Evolutionary conservation across 1,140 invertebrate species (phyloP).

Genomic region (Euwallacea fornicatus): DNA sequence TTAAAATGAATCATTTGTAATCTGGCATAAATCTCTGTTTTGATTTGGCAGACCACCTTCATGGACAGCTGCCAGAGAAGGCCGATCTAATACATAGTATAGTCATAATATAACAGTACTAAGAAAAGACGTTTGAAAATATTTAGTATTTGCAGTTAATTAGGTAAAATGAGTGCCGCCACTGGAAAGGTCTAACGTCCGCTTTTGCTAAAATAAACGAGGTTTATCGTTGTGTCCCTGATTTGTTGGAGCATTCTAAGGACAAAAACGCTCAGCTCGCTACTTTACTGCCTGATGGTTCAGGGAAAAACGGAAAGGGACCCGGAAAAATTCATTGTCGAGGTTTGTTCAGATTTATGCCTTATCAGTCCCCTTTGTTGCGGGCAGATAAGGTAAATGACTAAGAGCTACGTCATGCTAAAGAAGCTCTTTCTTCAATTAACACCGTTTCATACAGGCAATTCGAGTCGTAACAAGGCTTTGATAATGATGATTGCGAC

Average conservation of each 20-base stretch:
- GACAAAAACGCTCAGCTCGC: slow-evolving; percentile 11
- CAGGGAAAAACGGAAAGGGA: slow-evolving; percentile 2
- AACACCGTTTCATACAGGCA: no score
- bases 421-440: no score
- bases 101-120: no score
- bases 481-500: no score
- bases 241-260: slow-evolving; percentile 18
- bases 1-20: no score
- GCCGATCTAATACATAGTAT: neutral
- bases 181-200: slow-evolving; percentile 4
- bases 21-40: no score
- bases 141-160: no score
- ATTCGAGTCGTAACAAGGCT: no score
- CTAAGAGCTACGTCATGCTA: no score
- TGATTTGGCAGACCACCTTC: neutral
- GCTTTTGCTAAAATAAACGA: slow-evolving; percentile 21
- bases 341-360: slow-evolving; percentile 19
- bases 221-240: slow-evolving; percentile 19
- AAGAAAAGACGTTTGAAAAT: no score
- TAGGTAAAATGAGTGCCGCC: neutral
- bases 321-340: slow-evolving; percentile 18
- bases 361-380: neutral
- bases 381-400: no score
- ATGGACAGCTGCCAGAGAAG: neutral
- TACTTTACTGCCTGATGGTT: slow-evolving; percentile 10